Evolutionary conservation across 2,888 invertebrate species (phyloP), one percentile per base, ranked within the genome.

Genomic region (Lydus trimaculatus): DNA sequence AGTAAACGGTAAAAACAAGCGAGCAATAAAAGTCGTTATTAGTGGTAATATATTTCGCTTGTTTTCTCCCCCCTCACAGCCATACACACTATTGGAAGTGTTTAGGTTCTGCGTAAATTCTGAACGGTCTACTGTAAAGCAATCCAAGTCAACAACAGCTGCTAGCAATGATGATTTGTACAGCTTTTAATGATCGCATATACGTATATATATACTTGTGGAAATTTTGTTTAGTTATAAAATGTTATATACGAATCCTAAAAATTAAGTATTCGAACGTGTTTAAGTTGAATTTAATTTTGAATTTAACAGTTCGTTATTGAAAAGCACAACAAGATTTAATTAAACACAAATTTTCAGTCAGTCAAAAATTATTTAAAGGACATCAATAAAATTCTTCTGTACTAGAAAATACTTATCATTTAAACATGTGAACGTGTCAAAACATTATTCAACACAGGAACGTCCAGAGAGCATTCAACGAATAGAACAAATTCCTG

Each of bases 121-220:
- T 72, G 70, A 73, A 75, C 56, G 82, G 82, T 83, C 81, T 81
- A 83, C 83, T 75, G 73, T 73, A 76, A 75, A 72, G 82, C 82
- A 81, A 82, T 83, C 81, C 80, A 79, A 83, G 83, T 83, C 83
- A 82, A 80, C 80, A 77, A 74, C 83, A 83, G 82, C 83, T 83
- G 83, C 82, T 76, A 78, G 79, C 80, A 78, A 82, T 81, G 79
- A 80, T 83, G 82, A 83, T 83, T 83, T 83, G 83, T 82, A 79
- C 80, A 76, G 78, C 77, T 81, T 83, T 83, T 82, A 82, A 83
- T 82, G 82, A 81, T 80, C 56, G 48, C 20, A 20, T n/a, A n/a
- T n/a, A n/a, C n/a, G n/a, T n/a, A n/a, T n/a, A n/a, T n/a, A n/a
- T n/a, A n/a, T 20, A 20, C 20, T 48, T 20, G 56, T 25, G 56